A percentile compares a stretch with the other conserved stretches of the same genome.
These are phyloP conservation scores for Scomber colias DNA, from an alignment of 2,113 vertebrate species.

Conservation along the genomic window DNA sequence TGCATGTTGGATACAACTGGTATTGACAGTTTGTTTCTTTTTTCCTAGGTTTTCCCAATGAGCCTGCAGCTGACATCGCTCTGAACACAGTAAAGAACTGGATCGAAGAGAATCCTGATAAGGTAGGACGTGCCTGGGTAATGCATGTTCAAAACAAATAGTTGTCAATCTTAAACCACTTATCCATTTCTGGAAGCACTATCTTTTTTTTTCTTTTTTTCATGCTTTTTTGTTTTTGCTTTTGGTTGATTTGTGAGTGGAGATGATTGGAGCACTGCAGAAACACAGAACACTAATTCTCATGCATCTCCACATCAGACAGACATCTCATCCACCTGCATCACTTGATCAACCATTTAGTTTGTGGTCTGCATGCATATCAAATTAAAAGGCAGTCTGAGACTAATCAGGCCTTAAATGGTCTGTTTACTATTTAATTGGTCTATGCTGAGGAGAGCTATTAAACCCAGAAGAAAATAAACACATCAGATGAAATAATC, in stretches of 20 bases:
- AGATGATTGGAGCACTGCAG: conserved; percentile 44
- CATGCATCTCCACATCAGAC: conserved; percentile 41
- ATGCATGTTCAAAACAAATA: conserved; percentile 26
- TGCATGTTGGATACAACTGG: conserved; percentile 53
- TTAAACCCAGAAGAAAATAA: conserved; percentile 62
- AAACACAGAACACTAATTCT: conserved; percentile 54
- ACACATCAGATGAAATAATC: conserved; percentile 64
- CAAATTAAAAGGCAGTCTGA: conserved; percentile 80
- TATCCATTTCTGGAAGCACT: conserved; percentile 12
- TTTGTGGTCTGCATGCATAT: conserved; percentile 70
- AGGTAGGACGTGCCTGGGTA: conserved; percentile 85
- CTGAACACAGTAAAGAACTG: conserved; percentile 92
- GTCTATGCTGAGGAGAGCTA: conserved; percentile 57
- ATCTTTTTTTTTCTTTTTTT: neutral
- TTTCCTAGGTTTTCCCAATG: conserved; percentile 94
- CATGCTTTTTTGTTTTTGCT: neutral
- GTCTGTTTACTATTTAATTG: conserved; percentile 79
- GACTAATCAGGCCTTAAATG: conserved; percentile 79
- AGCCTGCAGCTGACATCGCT: conserved; percentile 94
- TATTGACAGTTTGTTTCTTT: conserved; percentile 61
- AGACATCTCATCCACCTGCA: conserved; percentile 56
- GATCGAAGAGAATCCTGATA: conserved; percentile 90
- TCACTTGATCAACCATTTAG: conserved; percentile 61
- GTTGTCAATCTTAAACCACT: conserved; percentile 14
- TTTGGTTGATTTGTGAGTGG: conserved; percentile 19